Evolutionary conservation across 2,113 vertebrate genomes (phyloP).

Genomic region (Eurystomus gularis): DNA sequence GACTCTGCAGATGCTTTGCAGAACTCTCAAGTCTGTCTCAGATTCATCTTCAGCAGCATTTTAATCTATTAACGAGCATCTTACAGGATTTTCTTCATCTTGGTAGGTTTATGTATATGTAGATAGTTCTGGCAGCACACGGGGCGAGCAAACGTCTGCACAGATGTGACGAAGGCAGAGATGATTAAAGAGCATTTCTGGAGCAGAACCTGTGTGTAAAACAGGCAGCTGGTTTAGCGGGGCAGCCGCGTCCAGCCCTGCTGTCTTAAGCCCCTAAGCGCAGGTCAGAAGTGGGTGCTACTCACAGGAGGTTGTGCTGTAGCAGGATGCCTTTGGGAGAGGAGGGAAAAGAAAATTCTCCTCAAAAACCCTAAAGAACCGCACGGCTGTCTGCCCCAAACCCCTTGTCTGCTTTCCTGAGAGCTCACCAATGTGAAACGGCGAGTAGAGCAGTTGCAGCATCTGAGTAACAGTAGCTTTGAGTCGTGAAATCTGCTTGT

Average conservation of each 20-base stretch:
- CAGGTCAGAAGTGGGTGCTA: fast-evolving
- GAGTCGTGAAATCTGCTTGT: neutral
- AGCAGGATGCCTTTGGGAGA: neutral
- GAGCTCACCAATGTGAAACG: neutral
- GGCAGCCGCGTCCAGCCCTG: fast-evolving
- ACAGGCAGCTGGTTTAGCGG: neutral
- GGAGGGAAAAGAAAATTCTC: neutral
- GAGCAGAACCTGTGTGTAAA: neutral
- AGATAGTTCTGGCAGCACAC: neutral
- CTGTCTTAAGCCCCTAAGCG: neutral
- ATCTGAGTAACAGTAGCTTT: neutral
- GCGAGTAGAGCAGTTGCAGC: neutral
- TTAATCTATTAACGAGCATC: neutral
- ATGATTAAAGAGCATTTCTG: neutral
- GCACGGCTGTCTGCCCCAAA: neutral
- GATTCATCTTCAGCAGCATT: fast-evolving
- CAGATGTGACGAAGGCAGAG: neutral
- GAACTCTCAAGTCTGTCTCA: neutral
- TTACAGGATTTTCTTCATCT: neutral
- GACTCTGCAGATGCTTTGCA: neutral
- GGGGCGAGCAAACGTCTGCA: neutral
- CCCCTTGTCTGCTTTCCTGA: neutral
- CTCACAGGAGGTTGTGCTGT: neutral
- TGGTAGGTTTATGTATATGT: neutral
- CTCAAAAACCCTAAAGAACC: neutral